Evolutionary conservation across 2,113 vertebrate genomes (phyloP).

Genomic region (Leptosomus discolor): DNA sequence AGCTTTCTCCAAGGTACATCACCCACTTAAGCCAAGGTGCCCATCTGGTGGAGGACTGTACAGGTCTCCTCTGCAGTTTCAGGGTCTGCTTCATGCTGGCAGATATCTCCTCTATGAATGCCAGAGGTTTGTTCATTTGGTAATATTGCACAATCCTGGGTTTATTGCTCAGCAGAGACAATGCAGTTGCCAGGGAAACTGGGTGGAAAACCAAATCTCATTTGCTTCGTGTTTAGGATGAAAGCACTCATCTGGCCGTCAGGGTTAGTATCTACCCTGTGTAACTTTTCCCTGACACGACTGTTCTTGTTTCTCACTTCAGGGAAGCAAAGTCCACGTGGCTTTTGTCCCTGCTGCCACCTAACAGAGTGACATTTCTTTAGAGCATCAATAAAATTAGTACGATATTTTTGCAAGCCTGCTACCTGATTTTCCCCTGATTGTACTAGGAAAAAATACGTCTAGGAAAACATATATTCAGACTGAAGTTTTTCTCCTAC

Average conservation of each 20-base stretch:
- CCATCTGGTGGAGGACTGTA: accelerated
- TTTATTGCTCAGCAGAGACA: background rate
- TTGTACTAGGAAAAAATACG: background rate
- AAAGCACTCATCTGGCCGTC: background rate
- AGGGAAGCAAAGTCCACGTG: background rate
- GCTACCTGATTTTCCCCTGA: background rate
- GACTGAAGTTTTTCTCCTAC: background rate
- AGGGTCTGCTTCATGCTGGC: background rate
- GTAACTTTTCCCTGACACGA: accelerated
- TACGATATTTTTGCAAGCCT: background rate
- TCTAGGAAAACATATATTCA: background rate
- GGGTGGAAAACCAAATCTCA: background rate
- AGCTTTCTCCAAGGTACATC: accelerated
- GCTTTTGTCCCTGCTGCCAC: background rate
- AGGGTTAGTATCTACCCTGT: background rate
- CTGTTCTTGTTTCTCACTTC: background rate
- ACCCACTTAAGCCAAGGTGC: background rate
- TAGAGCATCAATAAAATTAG: background rate
- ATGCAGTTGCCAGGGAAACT: background rate
- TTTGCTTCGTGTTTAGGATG: background rate
- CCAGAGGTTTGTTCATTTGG: background rate
- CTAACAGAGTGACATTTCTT: background rate
- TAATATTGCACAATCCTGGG: no score
- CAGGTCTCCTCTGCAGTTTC: no score
- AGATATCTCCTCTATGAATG: background rate